phyloP scores from a whole-genome alignment of 2,113 vertebrate genomes.

The Cyanistes caeruleus region DNA sequence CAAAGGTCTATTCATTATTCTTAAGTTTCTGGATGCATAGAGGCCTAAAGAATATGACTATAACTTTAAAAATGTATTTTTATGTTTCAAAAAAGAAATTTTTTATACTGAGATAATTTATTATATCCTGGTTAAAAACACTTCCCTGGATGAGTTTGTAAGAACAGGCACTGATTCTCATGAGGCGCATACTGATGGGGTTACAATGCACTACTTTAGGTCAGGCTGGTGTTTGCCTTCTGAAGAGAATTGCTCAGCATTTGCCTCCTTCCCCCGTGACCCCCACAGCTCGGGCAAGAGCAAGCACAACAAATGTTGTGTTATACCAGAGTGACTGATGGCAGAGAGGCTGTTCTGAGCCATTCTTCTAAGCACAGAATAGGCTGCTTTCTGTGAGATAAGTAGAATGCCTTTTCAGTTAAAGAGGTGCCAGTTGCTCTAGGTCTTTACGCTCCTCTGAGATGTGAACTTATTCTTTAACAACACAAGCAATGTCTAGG shows the following conservation, averaged over 20 bases:
- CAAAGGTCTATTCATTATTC: background rate
- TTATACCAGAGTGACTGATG: background rate
- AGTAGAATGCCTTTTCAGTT: conserved; percentile 4
- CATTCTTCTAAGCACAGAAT: conserved; percentile 25
- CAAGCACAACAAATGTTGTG: background rate
- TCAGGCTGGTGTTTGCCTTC: background rate
- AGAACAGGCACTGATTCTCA: background rate
- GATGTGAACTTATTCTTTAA: conserved; percentile 14
- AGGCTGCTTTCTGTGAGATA: background rate
- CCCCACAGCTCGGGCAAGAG: background rate
- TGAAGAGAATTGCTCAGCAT: background rate
- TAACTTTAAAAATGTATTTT: background rate
- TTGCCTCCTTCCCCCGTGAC: background rate
- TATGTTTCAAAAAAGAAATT: background rate
- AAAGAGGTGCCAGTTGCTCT: background rate
- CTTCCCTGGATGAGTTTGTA: background rate
- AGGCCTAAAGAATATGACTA: background rate
- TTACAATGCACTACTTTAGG: background rate
- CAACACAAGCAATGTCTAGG: background rate
- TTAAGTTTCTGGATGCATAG: background rate
- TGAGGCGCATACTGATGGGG: background rate
- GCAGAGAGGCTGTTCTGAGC: background rate
- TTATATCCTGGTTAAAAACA: background rate
- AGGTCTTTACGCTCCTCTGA: background rate
- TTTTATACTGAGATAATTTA: background rate